These are phyloP conservation scores for Neocloeon triangulifer DNA, from an alignment of 1,140 invertebrate genomes.

Conservation along the genomic window DNA sequence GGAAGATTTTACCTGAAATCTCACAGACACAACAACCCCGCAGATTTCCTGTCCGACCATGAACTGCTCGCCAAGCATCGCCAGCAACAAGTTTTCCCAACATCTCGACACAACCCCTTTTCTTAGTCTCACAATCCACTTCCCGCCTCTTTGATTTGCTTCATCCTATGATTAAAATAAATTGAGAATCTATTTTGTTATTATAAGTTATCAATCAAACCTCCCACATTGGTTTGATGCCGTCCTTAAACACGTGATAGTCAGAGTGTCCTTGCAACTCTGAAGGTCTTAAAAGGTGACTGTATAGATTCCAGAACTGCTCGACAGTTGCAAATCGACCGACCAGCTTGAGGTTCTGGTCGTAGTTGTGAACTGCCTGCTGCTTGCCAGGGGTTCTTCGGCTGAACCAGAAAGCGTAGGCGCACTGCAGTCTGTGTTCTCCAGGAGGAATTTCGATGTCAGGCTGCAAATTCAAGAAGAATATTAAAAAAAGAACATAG, in stretches of 20 bases:
- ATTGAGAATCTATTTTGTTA: neutral
- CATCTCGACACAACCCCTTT: constrained; percentile 88
- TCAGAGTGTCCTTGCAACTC: constrained; percentile 79
- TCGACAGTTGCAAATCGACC: constrained; percentile 77
- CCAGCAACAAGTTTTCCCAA: constrained; percentile 96
- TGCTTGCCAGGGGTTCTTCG: constrained; percentile 43
- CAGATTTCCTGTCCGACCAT: constrained; percentile 97
- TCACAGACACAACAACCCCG: constrained; percentile 86
- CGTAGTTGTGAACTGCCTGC: constrained; percentile 36
- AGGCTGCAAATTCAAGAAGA: constrained; percentile 14
- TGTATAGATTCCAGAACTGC: constrained; percentile 92
- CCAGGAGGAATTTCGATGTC: constrained; percentile 42
- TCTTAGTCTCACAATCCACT: constrained; percentile 67
- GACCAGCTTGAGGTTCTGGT: constrained; percentile 56
- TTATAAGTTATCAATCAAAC: constrained; percentile 15
- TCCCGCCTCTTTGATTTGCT: constrained; percentile 85
- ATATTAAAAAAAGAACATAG: no score
- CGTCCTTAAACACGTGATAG: constrained; percentile 94
- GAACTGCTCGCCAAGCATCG: constrained; percentile 96
- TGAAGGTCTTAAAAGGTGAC: constrained; percentile 68
- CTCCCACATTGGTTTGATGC: constrained; percentile 98
- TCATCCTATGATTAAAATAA: constrained; percentile 36
- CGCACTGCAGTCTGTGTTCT: constrained; percentile 72
- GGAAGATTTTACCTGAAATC: constrained; percentile 66
- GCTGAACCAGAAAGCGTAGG: constrained; percentile 79